A percentile compares a stretch with the other conserved stretches of the same genome.
These are phyloP conservation scores for Poicephalus meyeri DNA, from an alignment of 2,113 vertebrate species.

Conservation along the genomic window DNA sequence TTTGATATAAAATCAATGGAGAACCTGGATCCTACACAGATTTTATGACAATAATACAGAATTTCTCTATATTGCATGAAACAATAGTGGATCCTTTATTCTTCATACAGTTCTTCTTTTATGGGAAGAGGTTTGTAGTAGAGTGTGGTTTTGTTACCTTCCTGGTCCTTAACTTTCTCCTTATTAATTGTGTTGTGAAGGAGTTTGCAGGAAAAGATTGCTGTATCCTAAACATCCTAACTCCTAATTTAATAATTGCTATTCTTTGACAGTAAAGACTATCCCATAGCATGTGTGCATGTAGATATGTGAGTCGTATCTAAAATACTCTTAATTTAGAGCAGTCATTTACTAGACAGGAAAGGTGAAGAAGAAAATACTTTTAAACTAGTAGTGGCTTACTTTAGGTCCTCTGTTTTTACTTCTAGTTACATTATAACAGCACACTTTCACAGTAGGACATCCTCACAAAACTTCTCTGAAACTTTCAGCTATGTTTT, in stretches of 20 bases:
- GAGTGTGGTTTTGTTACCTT: not conserved
- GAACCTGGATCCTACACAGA: not conserved
- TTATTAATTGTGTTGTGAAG: not conserved
- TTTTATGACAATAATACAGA: not conserved
- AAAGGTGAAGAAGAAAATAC: not conserved
- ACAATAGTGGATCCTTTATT: not conserved
- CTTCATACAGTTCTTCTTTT: not conserved
- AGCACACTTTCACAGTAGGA: not conserved
- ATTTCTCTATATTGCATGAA: not conserved
- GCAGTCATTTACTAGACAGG: not conserved
- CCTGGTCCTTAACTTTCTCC: not conserved
- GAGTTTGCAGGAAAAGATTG: not conserved
- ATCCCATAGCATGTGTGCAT: not conserved
- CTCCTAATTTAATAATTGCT: not conserved
- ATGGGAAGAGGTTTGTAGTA: not conserved
- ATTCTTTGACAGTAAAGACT: not conserved
- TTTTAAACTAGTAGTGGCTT: not conserved
- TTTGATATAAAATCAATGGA: not conserved
- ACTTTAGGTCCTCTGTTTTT: not conserved
- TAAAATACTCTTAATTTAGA: not conserved
- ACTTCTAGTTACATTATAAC: not conserved
- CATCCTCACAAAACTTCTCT: not conserved
- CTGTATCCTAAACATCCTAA: not conserved
- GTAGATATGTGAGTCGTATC: not conserved
- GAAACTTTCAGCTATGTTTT: not conserved